phyloP scores from a whole-genome alignment of 1,140 invertebrate species.

The Armadillidium nasatum region DNA sequence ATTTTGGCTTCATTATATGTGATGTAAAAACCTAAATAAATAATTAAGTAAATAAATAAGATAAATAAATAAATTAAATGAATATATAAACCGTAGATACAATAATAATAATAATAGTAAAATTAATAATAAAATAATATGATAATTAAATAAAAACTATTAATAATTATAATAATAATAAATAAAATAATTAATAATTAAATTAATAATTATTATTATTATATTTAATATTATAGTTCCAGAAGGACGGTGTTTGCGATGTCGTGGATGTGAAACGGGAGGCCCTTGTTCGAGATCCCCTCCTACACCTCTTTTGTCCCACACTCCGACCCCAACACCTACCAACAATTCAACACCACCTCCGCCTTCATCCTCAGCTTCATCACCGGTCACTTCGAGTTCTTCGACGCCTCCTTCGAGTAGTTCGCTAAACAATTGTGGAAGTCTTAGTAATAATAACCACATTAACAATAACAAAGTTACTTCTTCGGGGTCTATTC shows the following conservation, averaged over 20 bases:
- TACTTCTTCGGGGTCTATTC: not conserved
- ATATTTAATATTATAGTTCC: not conserved
- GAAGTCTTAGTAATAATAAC: not conserved
- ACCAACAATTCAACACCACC: conserved; percentile 1
- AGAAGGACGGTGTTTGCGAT: conserved; percentile 21
- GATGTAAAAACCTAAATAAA: no score
- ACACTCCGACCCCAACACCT: not conserved
- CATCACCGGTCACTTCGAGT: not conserved
- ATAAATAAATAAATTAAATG: no score
- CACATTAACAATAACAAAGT: no score
- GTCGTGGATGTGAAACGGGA: conserved; percentile 24
- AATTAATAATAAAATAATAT: no score
- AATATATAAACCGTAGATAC: no score
- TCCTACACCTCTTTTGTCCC: conserved; percentile 17
- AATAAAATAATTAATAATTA: no score
- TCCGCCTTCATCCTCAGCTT: conserved; percentile 2
- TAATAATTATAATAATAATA: no score
- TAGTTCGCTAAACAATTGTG: conserved; percentile 19
- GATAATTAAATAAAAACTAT: no score
- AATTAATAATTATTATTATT: no score
- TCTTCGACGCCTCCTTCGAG: not conserved
- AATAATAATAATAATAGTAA: no score
- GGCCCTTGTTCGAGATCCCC: conserved; percentile 20
- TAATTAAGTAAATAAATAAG: no score
- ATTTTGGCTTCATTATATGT: no score